Evolutionary conservation across 2,113 vertebrate species (phyloP), one percentile per base, ranked within the genome.

Genomic region (Edolisoma coerulescens): DNA sequence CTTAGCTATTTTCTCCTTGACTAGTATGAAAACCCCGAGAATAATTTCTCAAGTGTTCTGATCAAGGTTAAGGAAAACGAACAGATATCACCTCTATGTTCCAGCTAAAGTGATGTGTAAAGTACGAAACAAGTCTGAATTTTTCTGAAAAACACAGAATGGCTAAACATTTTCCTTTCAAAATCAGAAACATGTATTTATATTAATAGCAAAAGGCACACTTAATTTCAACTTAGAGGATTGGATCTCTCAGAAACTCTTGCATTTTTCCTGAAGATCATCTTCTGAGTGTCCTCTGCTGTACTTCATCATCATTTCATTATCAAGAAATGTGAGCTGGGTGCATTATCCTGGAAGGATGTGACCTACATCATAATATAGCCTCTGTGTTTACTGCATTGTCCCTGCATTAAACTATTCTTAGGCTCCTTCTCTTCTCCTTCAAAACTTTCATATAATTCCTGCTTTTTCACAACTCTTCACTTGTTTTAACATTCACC

Each of bases 281-380:
- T 90, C 53, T 76, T 88, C 50, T 74, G 79, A 96, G 91, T 79
- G 84, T 93, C 82, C 78, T 96, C 54, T 85, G 68, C 45, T 90
- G 50, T 45, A 94, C 92, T 96, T 96, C 89, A 95, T 94, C 88
- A 88, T 93, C 74, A 89, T 89, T 96, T 97, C 87, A 94, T 95
- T 96, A 96, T 61, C 77, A 77, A 56, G 74, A 87, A 95, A 91
- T 70, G 91, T 44, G 74, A 95, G 84, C 70, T 86, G 77, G 32
- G 39, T 8, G 50, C 73, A 84, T 95, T 93, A 91, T 69, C 82
- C 59, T 33, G 74, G 73, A 92, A 95, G 47, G 90, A 97, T 9
- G 42, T 90, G 96, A 95, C 75, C 90, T 88, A 91, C 94, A 95
- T 90, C 15, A 3, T 77, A 94, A 96, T 60, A 53, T 0, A 90